Base-by-base conservation (phyloP, 2,888 invertebrate genomes). In the Palloptera scutellata region DNA sequence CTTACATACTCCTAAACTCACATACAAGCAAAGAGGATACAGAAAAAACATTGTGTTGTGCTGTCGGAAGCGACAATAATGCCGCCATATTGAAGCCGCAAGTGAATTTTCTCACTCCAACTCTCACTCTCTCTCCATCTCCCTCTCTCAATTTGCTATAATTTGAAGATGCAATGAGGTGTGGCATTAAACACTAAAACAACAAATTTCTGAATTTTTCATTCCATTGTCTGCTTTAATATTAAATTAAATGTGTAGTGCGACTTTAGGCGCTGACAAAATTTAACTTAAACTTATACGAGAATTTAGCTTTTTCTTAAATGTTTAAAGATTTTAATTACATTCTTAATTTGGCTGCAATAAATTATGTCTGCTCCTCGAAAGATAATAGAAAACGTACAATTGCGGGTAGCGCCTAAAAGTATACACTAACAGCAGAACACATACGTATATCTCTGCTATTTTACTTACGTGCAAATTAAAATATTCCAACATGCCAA, bases 401-500 rank as follows among this genome's bases (percentile, higher is more conserved):
- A n/a, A 62, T 58, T 57, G 20, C 55, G 52, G 40, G 58, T 1
- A 48, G 61, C 54, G 61, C 66, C 20, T 43, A 51, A 53, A 67
- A 64, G 45, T 42, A 19, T 58, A 61, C 63, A n/a, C 13, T 42
- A 19, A 5, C 43, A 20, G 42, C 3, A 63, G 15, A 52, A 60
- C 19, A 43, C 42, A 20, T 30, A 20, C 54, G 54, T 41, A n/a
- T n/a, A n/a, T 15, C 55, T 43, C 20, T 42, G 40, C 42, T 45
- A 12, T 17, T 15, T 8, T n/a, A 55, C 30, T 20, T 55, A 12
- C 40, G 55, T 40, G n/a, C 55, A 59, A 64, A 64, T 64, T 64
- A 64, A 64, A 64, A 64, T 64, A 64, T 64, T 51, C 59, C 53
- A 64, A 59, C 64, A 52, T 53, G 66, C 62, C 52, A 61, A 70